Evolutionary conservation across 2,113 vertebrate genomes (phyloP).

Genomic region (Perca fluviatilis): DNA sequence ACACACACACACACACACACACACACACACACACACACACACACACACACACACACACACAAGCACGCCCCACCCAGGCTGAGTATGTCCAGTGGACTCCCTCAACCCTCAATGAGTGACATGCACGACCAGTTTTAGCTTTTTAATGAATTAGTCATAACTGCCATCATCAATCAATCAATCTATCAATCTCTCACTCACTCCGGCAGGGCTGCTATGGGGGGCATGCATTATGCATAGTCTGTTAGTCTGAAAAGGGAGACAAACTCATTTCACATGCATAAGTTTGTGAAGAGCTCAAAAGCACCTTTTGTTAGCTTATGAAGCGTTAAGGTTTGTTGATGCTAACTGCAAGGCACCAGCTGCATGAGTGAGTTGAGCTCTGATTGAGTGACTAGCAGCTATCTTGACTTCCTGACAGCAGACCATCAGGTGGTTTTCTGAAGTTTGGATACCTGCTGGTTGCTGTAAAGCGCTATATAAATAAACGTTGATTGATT

Average conservation of each 20-base stretch:
- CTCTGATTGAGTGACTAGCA: constrained; percentile 38
- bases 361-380: constrained; percentile 31
- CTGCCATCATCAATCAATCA: constrained; percentile 82
- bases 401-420: constrained; percentile 31
- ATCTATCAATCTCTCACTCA: constrained; percentile 78
- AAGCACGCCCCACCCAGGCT: neutral
- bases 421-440: constrained; percentile 23
- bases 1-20: constrained; percentile 1
- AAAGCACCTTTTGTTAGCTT: constrained; percentile 52
- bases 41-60: neutral
- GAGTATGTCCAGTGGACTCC: constrained; percentile 37
- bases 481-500: too few relatives aligned
- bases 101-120: constrained; percentile 66
- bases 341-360: constrained; percentile 39
- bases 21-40: constrained; percentile 13
- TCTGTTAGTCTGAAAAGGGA: constrained; percentile 46
- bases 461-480: too few relatives aligned
- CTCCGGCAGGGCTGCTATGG: constrained; percentile 43
- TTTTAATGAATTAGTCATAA: constrained; percentile 82
- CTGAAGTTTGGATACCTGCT: too few relatives aligned
- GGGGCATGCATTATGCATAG: constrained; percentile 76
- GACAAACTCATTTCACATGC: constrained; percentile 73
- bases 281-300: constrained; percentile 52
- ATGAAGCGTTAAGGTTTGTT: constrained; percentile 39
- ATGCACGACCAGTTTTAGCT: constrained; percentile 64